Evolutionary conservation across 2,888 invertebrate genomes (phyloP).

Genomic region (Hirtodrosophila histrioides): DNA sequence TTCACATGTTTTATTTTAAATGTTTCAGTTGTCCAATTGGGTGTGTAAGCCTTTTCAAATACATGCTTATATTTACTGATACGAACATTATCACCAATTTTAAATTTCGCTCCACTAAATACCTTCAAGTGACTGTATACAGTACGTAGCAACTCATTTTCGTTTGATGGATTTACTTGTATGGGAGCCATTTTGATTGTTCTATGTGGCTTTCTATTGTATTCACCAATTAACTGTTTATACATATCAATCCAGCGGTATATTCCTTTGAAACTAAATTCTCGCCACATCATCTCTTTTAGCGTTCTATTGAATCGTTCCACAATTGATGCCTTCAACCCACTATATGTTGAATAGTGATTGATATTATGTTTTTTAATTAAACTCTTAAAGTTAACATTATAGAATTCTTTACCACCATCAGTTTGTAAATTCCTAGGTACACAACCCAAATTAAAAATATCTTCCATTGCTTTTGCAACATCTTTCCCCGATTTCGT

Average conservation of each 20-base stretch:
- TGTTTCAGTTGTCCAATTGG: slow-evolving; percentile 75
- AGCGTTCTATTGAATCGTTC: slow-evolving; percentile 12
- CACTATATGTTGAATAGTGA: slow-evolving; percentile 33
- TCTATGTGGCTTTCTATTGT: not conserved
- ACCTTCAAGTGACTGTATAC: too few species aligned
- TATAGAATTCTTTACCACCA: slow-evolving; percentile 28
- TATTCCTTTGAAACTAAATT: slow-evolving; percentile 8
- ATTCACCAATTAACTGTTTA: not conserved
- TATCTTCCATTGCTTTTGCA: not conserved
- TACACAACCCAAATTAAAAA: not conserved
- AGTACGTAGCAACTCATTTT: too few species aligned
- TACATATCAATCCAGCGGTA: slow-evolving; percentile 5
- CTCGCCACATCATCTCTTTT: slow-evolving; percentile 7
- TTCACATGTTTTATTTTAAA: slow-evolving; percentile 66
- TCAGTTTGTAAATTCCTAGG: slow-evolving; percentile 28
- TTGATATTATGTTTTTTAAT: slow-evolving; percentile 42
- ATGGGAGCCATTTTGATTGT: slow-evolving; percentile 44
- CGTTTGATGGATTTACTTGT: slow-evolving; percentile 31
- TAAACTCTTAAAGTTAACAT: not conserved
- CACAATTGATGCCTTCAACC: not conserved
- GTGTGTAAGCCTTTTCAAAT: slow-evolving; percentile 63
- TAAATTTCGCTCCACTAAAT: too few species aligned
- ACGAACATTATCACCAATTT: slow-evolving; percentile 28
- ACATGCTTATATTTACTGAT: slow-evolving; percentile 49
- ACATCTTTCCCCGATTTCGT: too few species aligned